phyloP scores from a whole-genome alignment of 2,888 invertebrate species.

The Spialia ferax region DNA sequence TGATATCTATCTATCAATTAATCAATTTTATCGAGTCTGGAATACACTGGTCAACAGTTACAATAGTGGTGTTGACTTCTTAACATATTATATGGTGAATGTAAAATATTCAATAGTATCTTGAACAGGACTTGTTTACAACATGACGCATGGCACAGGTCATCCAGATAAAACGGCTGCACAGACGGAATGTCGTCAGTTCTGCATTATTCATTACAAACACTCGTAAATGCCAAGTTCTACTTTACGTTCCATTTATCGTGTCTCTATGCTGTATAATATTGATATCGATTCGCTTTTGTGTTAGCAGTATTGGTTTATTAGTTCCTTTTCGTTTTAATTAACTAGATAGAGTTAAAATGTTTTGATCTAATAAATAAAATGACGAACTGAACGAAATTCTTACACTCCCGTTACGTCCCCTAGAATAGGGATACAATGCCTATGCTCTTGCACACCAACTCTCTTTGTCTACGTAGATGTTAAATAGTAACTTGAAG shows the following conservation, averaged over 20 bases:
- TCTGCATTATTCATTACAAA: conserved; percentile 44
- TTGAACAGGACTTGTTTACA: conserved; percentile 42
- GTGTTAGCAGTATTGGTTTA: not conserved
- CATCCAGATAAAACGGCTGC: conserved; percentile 54
- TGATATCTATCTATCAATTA: not conserved
- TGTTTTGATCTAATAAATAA: not conserved
- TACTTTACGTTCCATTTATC: conserved; percentile 26
- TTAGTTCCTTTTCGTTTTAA: not conserved
- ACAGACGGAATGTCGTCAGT: conserved; percentile 66
- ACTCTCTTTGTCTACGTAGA: too few relatives aligned
- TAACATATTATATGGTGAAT: not conserved
- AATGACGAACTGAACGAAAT: too few relatives aligned
- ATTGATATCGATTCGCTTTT: conserved; percentile 16
- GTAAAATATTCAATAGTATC: conserved; percentile 2
- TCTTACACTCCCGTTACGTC: not conserved
- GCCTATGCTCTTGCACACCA: too few relatives aligned
- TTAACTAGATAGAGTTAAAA: not conserved
- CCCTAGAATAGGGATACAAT: too few relatives aligned
- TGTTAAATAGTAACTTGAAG: too few relatives aligned
- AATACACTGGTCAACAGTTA: not conserved
- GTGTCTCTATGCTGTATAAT: conserved; percentile 2
- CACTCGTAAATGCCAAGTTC: conserved; percentile 29
- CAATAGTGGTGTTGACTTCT: not conserved
- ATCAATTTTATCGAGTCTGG: not conserved
- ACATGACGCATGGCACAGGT: conserved; percentile 51